Base-by-base conservation (phyloP, 2,113 vertebrate species). In the Agelaius phoeniceus region DNA sequence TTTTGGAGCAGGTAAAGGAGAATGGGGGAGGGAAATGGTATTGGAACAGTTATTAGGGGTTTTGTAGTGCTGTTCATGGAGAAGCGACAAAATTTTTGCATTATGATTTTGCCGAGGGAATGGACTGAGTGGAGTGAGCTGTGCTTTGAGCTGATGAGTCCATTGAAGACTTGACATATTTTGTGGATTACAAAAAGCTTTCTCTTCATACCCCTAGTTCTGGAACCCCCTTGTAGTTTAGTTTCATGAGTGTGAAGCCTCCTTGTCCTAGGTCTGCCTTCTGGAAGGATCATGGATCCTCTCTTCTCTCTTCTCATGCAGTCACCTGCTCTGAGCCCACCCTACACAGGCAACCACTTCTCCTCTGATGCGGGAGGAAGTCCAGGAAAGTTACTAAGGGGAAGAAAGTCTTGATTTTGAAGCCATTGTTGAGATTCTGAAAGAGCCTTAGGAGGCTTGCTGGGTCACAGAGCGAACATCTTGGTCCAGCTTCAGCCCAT, bases 1-100 rank as follows among this genome's bases (percentile, higher is more conserved):
- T 92, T 84, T n/a, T 89, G 76, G 84, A 95, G 83, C 61, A 94
- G 89, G 95, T 94, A 95, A 89, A 90, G 68, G 19, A 90, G 61
- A 22, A 13, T 39, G 65, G 54, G n/a, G 71, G 67, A 93, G 57
- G 52, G 44, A 86, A 88, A 33, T 16, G 5, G 3, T 17, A 13
- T n/a, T 75, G 3, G 49, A 82, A 62, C 8, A 46, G 24, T 72
- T 67, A 12, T 12, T 63, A 57, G 27, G 30, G 27, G 6, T 65
- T 82, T 77, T 0, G 0, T 55, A 59, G 61, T 0, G 1, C 51
- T 71, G 6, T 22, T 81, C 23, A 15, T 35, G 35, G 48, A 84
- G n/a, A 39, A 43, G 18, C 6, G 51, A 43, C 52, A 73, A 59
- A 51, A 67, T 43, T 62, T 61, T 75, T 75, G 43, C 12, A 1